Evolutionary conservation across 2,888 invertebrate species (phyloP).

Genomic region (Platycnemis pennipes): DNA sequence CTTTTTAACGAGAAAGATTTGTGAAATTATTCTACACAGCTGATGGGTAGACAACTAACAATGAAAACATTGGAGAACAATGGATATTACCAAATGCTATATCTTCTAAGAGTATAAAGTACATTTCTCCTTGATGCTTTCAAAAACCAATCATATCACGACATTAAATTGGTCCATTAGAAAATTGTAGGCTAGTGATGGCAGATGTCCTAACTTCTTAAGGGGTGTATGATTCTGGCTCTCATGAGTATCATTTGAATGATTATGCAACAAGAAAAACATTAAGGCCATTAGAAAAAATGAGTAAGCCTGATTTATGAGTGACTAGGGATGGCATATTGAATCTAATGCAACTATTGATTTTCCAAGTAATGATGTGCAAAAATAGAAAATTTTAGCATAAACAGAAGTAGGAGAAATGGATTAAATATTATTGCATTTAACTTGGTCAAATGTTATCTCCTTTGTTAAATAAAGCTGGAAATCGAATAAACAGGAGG

Average conservation of each 20-base stretch:
- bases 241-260: not conserved
- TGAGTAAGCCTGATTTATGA: not conserved
- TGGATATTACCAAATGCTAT: not conserved
- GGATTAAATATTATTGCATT: no score
- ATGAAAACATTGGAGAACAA: not conserved
- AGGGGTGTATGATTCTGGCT: not conserved
- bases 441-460: no score
- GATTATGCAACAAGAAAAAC: not conserved
- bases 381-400: not conserved
- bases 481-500: no score
- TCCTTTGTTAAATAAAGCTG: no score
- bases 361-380: not conserved
- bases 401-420: no score
- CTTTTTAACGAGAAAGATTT: not conserved
- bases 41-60: not conserved
- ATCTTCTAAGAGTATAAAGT: not conserved
- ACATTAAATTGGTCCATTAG: slow-evolving; percentile 28
- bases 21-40: not conserved
- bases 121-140: not conserved
- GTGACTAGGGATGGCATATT: not conserved
- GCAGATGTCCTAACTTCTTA: not conserved
- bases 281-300: not conserved
- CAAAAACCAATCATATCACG: not conserved
- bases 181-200: not conserved
- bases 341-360: not conserved